Evolutionary conservation across 1,140 invertebrate genomes (phyloP).

Genomic region (Neuroterus valhalla): DNA sequence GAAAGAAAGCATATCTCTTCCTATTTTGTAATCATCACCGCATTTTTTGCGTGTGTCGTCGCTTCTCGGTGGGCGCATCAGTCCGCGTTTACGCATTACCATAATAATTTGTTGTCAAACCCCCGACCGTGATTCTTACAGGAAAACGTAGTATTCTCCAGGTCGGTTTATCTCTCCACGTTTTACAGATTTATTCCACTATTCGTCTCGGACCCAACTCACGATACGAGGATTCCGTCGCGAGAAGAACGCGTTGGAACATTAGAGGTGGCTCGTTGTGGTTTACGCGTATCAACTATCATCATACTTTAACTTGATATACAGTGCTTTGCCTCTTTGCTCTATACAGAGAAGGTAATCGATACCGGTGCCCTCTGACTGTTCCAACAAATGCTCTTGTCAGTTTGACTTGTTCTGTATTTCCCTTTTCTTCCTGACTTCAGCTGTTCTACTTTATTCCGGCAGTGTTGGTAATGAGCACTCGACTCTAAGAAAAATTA

Average conservation of each 20-base stretch:
- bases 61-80: background rate
- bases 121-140: conserved; percentile 19
- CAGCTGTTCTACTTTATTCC: conserved; percentile 36
- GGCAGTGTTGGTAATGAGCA: conserved; percentile 10
- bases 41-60: background rate
- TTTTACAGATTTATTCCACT: conserved; percentile 57
- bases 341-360: conserved; percentile 63
- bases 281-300: conserved; percentile 70
- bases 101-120: conserved; percentile 23
- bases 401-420: conserved; percentile 50
- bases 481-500: conserved; percentile 6
- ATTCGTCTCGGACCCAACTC: conserved; percentile 61
- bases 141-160: conserved; percentile 18
- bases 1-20: no score
- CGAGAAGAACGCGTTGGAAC: conserved; percentile 54
- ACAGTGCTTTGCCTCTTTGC: conserved; percentile 66
- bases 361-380: conserved; percentile 62
- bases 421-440: conserved; percentile 45
- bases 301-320: conserved; percentile 73
- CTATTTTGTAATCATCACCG: background rate
- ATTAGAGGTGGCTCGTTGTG: conserved; percentile 66
- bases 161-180: conserved; percentile 39
- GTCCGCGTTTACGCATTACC: background rate
- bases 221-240: conserved; percentile 36
- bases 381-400: conserved; percentile 59